phyloP scores from a whole-genome alignment of 2,888 invertebrate species.

The Bugulina stolonifera region DNA sequence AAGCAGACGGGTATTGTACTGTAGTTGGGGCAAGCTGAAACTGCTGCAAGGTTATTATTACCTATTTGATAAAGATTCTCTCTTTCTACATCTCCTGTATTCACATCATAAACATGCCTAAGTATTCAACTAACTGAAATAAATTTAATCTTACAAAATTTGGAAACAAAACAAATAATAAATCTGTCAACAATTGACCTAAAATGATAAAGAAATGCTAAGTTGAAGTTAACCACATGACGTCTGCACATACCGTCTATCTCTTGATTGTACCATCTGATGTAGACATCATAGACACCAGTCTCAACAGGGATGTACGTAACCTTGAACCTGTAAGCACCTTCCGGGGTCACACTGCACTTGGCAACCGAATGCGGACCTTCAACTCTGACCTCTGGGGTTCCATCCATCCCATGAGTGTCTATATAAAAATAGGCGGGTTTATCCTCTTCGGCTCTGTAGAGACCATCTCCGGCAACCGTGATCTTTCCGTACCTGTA shows the following conservation, averaged over 20 bases:
- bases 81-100: conserved; percentile 22
- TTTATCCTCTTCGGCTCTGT: conserved; percentile 50
- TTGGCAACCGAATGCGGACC: conserved; percentile 62
- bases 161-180: no score
- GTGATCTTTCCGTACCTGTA: conserved; percentile 56
- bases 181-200: no score
- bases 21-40: no score
- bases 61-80: not conserved
- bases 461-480: conserved; percentile 61
- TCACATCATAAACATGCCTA: conserved; percentile 24
- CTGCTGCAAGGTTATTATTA: no score
- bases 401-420: conserved; percentile 55
- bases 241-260: conserved; percentile 55
- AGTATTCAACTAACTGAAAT: no score
- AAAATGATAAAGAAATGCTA: no score
- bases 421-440: conserved; percentile 59
- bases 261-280: conserved; percentile 62
- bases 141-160: no score
- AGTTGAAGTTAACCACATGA: no score
- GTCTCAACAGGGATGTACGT: conserved; percentile 84
- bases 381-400: conserved; percentile 56
- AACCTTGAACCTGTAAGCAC: conserved; percentile 71
- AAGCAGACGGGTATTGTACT: no score
- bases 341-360: conserved; percentile 55
- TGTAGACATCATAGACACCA: conserved; percentile 82